Evolutionary conservation across 2,888 invertebrate species (phyloP).

Genomic region (Thereva unica): DNA sequence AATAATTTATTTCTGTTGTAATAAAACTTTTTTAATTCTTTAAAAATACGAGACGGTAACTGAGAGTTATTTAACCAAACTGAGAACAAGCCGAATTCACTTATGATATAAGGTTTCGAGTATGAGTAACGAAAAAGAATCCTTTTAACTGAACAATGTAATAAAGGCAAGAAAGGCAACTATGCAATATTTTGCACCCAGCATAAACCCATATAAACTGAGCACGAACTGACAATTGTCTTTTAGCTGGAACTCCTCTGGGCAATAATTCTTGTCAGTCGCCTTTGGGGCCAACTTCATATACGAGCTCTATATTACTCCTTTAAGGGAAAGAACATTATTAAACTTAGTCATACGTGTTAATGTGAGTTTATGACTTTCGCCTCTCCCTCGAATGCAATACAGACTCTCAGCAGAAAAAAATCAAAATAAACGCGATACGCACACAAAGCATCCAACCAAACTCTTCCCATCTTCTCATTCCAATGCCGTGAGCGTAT

Average conservation of each 20-base stretch:
- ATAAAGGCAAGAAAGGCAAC: no score
- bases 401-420: conserved; percentile 3
- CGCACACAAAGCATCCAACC: conserved; percentile 17
- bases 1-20: no score
- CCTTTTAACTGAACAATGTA: no score
- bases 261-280: neutral
- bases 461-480: no score
- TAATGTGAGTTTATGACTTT: conserved; percentile 58
- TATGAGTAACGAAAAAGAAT: no score
- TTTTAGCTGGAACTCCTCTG: neutral
- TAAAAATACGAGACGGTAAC: no score
- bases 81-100: no score
- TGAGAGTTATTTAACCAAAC: no score
- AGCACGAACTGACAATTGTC: conserved; percentile 15
- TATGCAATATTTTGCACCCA: no score
- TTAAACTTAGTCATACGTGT: conserved; percentile 55
- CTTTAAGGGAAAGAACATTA: conserved; percentile 31
- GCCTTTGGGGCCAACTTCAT: conserved; percentile 1
- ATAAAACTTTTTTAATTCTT: no score
- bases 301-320: conserved; percentile 7
- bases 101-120: no score
- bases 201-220: neutral
- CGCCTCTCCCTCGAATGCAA: conserved; percentile 40
- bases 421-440: conserved; percentile 14
- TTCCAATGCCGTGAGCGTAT: neutral